Percentiles rank a stretch among this genome's conserved stretches.
These are phyloP conservation scores for Punctoribates punctum DNA, from an alignment of 2,888 invertebrate genomes.

Conservation along the genomic window DNA sequence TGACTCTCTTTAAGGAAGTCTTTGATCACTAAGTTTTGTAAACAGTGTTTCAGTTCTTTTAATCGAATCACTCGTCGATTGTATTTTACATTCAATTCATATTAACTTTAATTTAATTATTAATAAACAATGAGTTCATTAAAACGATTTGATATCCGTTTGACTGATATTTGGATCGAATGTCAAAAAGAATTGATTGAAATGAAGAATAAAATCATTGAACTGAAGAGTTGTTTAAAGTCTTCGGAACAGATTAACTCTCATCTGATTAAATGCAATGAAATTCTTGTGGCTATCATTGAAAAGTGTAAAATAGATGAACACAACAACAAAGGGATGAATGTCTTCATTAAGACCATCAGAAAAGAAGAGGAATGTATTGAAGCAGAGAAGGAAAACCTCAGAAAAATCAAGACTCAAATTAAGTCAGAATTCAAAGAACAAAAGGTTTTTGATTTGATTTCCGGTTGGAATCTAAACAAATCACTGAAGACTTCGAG, in stretches of 20 bases:
- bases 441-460: background rate
- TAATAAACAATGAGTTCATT: too few relatives aligned
- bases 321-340: background rate
- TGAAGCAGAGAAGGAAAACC: background rate
- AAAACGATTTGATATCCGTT: background rate
- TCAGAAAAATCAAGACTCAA: background rate
- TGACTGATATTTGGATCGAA: background rate
- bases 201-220: background rate
- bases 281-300: background rate
- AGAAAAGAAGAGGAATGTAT: background rate
- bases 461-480: too few relatives aligned
- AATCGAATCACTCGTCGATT: too few relatives aligned
- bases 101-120: too few relatives aligned
- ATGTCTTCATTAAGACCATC: background rate
- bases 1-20: too few relatives aligned
- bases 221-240: background rate
- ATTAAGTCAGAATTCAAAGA: background rate
- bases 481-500: too few relatives aligned
- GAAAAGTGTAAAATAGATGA: background rate
- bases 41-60: too few relatives aligned
- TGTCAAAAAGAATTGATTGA: background rate
- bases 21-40: too few relatives aligned
- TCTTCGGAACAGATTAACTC: background rate
- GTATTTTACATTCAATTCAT: too few relatives aligned
- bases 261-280: slow-evolving; percentile 1